These are phyloP conservation scores for Melitaea cinxia DNA, from an alignment of 1,140 invertebrate species.

Conservation along the genomic window DNA sequence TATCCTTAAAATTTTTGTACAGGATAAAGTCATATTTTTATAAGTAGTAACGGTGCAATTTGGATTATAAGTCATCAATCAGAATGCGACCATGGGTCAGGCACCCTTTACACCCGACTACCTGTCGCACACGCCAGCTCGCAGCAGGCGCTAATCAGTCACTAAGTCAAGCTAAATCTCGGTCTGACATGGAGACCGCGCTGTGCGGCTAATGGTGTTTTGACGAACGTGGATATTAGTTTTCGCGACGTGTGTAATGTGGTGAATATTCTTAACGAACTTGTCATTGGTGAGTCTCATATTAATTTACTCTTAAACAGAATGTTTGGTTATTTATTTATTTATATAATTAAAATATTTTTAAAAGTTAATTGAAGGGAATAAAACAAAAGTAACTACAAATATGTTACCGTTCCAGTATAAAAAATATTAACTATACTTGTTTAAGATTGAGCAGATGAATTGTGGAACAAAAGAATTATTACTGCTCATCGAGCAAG, in stretches of 20 bases:
- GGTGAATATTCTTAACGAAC: constrained; percentile 3
- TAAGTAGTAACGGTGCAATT: background rate
- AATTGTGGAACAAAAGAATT: constrained; percentile 57
- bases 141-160: constrained; percentile 76
- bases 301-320: background rate
- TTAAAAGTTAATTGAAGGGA: background rate
- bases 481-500: constrained; percentile 56
- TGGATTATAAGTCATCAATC: constrained; percentile 60
- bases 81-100: constrained; percentile 56
- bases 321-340: background rate
- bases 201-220: constrained; percentile 65
- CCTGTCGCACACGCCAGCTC: constrained; percentile 52
- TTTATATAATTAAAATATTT: background rate
- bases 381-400: too few species aligned
- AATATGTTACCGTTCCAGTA: too few species aligned
- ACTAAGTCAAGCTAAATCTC: constrained; percentile 77
- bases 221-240: constrained; percentile 69
- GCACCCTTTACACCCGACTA: constrained; percentile 51
- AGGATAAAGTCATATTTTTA: background rate
- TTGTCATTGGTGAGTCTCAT: background rate
- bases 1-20: background rate
- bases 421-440: background rate
- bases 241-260: constrained; percentile 43
- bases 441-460: constrained; percentile 12
- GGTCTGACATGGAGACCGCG: constrained; percentile 64